Evolutionary conservation across 2,797 vertebrate species (phyloP), one percentile per base, ranked within the genome.

Genomic region (Spondyliosoma cantharus): DNA sequence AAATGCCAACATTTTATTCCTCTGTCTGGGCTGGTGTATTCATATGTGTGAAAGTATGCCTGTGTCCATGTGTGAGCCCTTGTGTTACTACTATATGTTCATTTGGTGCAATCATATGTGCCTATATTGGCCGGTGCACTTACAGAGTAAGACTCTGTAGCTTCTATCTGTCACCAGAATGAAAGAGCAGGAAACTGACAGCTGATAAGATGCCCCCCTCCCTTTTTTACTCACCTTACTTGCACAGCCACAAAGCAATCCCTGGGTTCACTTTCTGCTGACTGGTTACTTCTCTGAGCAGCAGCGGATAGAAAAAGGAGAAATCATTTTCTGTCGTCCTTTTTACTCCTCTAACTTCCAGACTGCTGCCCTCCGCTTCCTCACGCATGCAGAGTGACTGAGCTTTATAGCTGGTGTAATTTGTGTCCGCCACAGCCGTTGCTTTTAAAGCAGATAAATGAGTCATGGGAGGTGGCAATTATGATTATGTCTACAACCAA

Each of bases 251-350:
- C 83, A 86, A 85, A 92, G 76, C 59, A 68, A 78, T 86, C 71
- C 84, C 32, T 43, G 1, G 17, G 29, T 72, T 84, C n/a, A 27
- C 80, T 81, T 92, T 92, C 80, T 94, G 92, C 93, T 93, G 92
- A 95, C 82, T 80, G 77, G 75, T 43, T 76, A 49, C 78, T 92
- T 92, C 79, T 81, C 72, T 71, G 45, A 72, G 73, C 73, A 66
- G 63, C n/a, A 52, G 60, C 32, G 65, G 68, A 80, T 62, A 70
- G 27, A 80, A 78, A 78, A 61, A 20, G 24, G 42, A 32, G 60
- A 27, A 56, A 66, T 49, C 87, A 86, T 80, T 87, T 89, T 71
- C 76, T 84, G 61, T 75, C 71, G 61, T 85, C 45, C 45, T 71
- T 72, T 82, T 61, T 65, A 53, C 82, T 70, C 29, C 57, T 74